These are phyloP conservation scores for Microctenopoma stevenorrisi DNA, from an alignment of 2,797 vertebrate genomes.

Conservation along the genomic window DNA sequence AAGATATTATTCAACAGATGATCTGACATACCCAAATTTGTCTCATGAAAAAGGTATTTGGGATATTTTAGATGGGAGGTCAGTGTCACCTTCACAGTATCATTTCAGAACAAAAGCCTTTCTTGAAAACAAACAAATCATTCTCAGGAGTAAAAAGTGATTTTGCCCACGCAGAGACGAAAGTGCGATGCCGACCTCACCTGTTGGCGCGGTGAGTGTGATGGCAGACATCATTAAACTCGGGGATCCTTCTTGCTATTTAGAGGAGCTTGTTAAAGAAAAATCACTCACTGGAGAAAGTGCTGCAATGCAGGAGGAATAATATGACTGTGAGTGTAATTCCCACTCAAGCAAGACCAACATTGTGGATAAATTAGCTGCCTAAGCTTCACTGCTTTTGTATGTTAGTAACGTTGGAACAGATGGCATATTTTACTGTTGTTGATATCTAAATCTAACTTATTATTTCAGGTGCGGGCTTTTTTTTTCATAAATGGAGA, in stretches of 20 bases:
- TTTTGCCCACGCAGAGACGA: slow-evolving; percentile 9
- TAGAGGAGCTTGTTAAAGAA: slow-evolving; percentile 54
- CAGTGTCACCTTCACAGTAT: slow-evolving; percentile 7
- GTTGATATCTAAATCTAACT: slow-evolving; percentile 58
- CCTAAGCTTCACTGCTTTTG: slow-evolving; percentile 48
- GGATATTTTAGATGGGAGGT: too few relatives aligned
- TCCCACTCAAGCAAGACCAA: slow-evolving; percentile 46
- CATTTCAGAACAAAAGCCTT: background rate
- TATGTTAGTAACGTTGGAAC: slow-evolving; percentile 35
- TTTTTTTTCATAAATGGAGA: slow-evolving; percentile 8
- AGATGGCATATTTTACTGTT: slow-evolving; percentile 59
- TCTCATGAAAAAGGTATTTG: slow-evolving; percentile 9
- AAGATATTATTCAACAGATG: background rate
- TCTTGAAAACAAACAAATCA: slow-evolving; percentile 14
- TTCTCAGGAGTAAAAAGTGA: background rate
- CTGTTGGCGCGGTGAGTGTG: slow-evolving; percentile 27
- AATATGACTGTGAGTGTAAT: slow-evolving; percentile 42
- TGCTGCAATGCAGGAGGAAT: slow-evolving; percentile 59
- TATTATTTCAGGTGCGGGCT: slow-evolving; percentile 30
- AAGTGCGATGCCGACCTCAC: slow-evolving; percentile 31
- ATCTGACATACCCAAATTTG: slow-evolving; percentile 8
- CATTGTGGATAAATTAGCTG: slow-evolving; percentile 59
- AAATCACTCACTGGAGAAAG: slow-evolving; percentile 43
- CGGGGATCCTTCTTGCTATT: slow-evolving; percentile 21
- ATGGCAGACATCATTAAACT: slow-evolving; percentile 48